Base-by-base conservation (phyloP, 2,113 vertebrate species). In the Typhlomys cinereus region DNA sequence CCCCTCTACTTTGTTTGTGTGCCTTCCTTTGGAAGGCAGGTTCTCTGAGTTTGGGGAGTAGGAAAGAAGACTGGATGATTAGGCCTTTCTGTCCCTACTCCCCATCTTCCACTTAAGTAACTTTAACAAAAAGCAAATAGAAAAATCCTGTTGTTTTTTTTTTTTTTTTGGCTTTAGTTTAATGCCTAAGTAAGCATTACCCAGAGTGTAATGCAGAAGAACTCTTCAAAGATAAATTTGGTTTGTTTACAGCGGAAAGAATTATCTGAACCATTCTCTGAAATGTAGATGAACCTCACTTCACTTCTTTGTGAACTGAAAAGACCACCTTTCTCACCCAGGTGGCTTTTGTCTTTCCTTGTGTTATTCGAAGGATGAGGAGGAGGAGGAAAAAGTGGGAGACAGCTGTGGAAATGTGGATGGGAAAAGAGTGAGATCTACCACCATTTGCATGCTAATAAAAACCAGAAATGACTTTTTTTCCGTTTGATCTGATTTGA, bases 271-370 rank as follows among this genome's bases (percentile, higher is more conserved):
- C 34, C 76, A 89, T 93, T 74, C 91, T 95, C 92, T 94, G 94
- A 95, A 95, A 94, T 93, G 95, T 76, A 90, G 90, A 94, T 90
- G 62, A 91, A 73, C 69, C 66, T 90, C 70, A 52, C 25, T 91
- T 94, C 27, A 81, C 44, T 85, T 84, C 84, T 95, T 84, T 93
- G 84, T 91, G 29, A 70, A 29, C 64, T 73, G 50, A 81, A 75
- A 80, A 95, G 86, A 88, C 70, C 71, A 95, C 87, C 89, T 93
- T 86, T 94, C 84, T 94, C 85, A 80, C 91, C 86, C 75, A 0
- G 44, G 73, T 83, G 87, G 91, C 85, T 92, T 93, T 97, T 95
- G 95, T 96, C 89, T 96, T 81, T 67, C 74, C 62, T 83, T 80
- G 48, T 85, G 36, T 87, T 76, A 0, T 61, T 48, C 48, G 31